Evolutionary conservation across 1,140 invertebrate species (phyloP).

Genomic region (Drosophila melanica): DNA sequence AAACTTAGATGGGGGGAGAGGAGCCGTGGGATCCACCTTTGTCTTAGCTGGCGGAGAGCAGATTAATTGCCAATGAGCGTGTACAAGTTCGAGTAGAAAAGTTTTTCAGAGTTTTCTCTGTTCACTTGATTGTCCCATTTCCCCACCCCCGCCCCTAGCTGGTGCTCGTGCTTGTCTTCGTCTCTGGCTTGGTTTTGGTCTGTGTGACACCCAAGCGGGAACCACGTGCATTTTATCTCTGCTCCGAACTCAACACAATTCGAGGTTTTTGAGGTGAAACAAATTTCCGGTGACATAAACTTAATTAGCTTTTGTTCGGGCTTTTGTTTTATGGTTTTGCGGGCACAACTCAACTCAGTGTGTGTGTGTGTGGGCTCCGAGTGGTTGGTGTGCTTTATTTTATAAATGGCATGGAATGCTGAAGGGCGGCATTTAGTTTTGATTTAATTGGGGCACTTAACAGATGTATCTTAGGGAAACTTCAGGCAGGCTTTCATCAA

Average conservation of each 20-base stretch:
- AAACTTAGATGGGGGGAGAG: neutral
- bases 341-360: conserved; percentile 60
- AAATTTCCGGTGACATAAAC: conserved; percentile 83
- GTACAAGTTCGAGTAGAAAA: conserved; percentile 75
- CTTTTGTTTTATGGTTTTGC: conserved; percentile 82
- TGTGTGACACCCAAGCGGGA: conserved; percentile 59
- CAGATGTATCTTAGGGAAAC: conserved; percentile 73
- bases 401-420: conserved; percentile 66
- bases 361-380: conserved; percentile 11
- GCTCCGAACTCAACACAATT: conserved; percentile 69
- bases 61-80: conserved; percentile 82
- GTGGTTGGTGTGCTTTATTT: conserved; percentile 35
- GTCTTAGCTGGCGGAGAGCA: conserved; percentile 61
- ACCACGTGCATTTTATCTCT: conserved; percentile 78
- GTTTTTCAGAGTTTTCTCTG: conserved; percentile 65
- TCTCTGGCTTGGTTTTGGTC: conserved; percentile 34
- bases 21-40: conserved; percentile 48
- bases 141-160: conserved; percentile 5
- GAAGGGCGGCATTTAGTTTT: conserved; percentile 74
- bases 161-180: neutral
- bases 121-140: conserved; percentile 12
- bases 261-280: conserved; percentile 83
- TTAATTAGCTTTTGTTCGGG: conserved; percentile 83
- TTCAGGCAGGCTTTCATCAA: conserved; percentile 18
- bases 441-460: conserved; percentile 77